Base-by-base conservation (phyloP, 2,888 invertebrate species). In the Abrostola tripartita region DNA sequence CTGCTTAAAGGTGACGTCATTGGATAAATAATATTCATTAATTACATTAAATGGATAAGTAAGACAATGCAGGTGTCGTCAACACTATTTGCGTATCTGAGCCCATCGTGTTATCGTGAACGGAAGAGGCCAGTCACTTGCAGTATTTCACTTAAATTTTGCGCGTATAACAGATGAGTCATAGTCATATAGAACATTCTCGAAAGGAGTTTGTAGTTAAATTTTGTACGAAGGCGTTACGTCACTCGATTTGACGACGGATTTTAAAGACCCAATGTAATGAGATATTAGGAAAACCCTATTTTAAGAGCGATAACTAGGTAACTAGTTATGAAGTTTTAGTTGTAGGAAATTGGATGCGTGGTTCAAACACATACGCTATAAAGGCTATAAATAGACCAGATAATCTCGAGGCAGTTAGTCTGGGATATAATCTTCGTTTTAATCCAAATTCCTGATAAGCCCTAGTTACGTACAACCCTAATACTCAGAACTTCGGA, bases 271-370 rank as follows among this genome's bases (percentile, higher is more conserved):
- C 6, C 6, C 9, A 11, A 1, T 0, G 11, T 8, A 38, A 52
- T 42, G 6, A 52, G 53, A 40, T 41, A n/a, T 55, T 5, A 68
- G 59, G 11, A 68, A 74, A 68, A 50, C 68, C 59, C 38, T 6
- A 40, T 35, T 49, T n/a, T 51, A 1, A 1, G 9, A 38, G 36
- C 44, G 44, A 24, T 53, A 8, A 14, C 42, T n/a, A n/a, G n/a
- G n/a, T n/a, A n/a, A n/a, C 12, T 12, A 36, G 40, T 44, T 50
- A 9, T 49, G 35, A 44, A 47, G 24, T 47, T 24, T 40, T 47
- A 47, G 14, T 47, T 9, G 14, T 47, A 47, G 44, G 44, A 24
- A 47, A 47, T 47, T 24, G 8, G 24, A 47, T 24, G 14, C 14
- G 44, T 47, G 4, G 24, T n/a, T n/a, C n/a, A n/a, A n/a, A 24